Percentiles rank a stretch among this genome's conserved stretches.
phyloP scores from a whole-genome alignment of 2,797 vertebrate species.

The Aulostomus chinensis region DNA sequence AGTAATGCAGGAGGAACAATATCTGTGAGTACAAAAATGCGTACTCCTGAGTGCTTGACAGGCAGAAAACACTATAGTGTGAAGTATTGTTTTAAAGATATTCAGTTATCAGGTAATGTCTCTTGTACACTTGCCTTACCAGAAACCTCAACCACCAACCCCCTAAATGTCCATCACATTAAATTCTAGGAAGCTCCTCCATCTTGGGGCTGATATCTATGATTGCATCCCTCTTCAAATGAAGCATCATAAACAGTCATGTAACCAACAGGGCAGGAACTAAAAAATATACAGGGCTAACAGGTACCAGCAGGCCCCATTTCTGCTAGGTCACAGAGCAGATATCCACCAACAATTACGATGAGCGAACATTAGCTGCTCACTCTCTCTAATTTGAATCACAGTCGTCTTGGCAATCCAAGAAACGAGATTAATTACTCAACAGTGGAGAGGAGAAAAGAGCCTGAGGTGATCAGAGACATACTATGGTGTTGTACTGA shows the following conservation, averaged over 20 bases:
- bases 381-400: slow-evolving; percentile 13
- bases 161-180: slow-evolving; percentile 17
- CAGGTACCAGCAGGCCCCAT: slow-evolving; percentile 1
- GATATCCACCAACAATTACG: slow-evolving; percentile 30
- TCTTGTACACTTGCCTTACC: slow-evolving; percentile 10
- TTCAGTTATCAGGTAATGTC: too few relatives aligned
- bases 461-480: slow-evolving; percentile 34
- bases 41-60: too few relatives aligned
- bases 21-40: too few relatives aligned
- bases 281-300: slow-evolving; percentile 2
- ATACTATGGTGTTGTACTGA: slow-evolving; percentile 13
- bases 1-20: too few relatives aligned
- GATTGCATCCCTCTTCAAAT: slow-evolving; percentile 16
- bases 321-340: slow-evolving; percentile 54
- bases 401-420: slow-evolving; percentile 28
- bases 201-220: slow-evolving; percentile 43
- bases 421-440: slow-evolving; percentile 57
- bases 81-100: too few relatives aligned
- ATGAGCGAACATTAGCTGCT: slow-evolving; percentile 27
- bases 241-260: slow-evolving; percentile 15
- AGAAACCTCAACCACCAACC: slow-evolving; percentile 1
- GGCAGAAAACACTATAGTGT: too few relatives aligned
- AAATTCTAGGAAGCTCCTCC: slow-evolving; percentile 37
- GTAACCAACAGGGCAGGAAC: background rate
- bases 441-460: slow-evolving; percentile 16